Evolutionary conservation across 2,888 invertebrate species (phyloP), one percentile per base, ranked within the genome.

Genomic region (Herminia tarsipennalis): DNA sequence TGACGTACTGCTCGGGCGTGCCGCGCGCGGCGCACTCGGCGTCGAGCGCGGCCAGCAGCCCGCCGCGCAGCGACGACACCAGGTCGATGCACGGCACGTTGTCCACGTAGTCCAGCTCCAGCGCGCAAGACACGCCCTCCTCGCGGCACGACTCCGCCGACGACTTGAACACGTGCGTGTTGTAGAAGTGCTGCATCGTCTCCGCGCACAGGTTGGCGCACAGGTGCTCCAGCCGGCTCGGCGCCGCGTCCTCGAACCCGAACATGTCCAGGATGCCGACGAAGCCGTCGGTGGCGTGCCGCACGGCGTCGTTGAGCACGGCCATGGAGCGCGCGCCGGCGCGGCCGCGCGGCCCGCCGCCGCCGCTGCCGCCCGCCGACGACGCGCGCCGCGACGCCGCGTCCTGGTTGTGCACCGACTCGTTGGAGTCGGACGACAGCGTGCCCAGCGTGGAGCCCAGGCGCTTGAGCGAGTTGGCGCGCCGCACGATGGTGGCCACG

Each of bases 161-260:
- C 13, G 97, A 96, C 85, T 98, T 98, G 89, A 98, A 98, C 67
- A 98, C 97, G 86, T 98, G 98, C 39, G 98, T 98, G 86, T 98
- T 98, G 92, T 98, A 98, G 86, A 98, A 98, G 86, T 98, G 98
- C 83, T 98, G 98, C 97, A 98, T 97, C 20, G 98, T 98, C 91
- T 98, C 98, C 0, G 98, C 98, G 86, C 98, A 98, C 52, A 98
- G 92, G 89, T 98, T 98, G 71, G 98, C 97, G 88, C 98, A 98
- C 48, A 98, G 92, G 81, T 98, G 98, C 83, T 98, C 98, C 66
- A 98, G 92, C 63, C 97, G 96, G 69, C 96, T 95, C 1, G 97
- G 97, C 85, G 96, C 95, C 18, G 96, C 96, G 80, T 97, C 97
- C 90, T 98, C 98, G 88, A 98, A 98, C 3, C 98, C 98, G 88